Evolutionary conservation across 2,113 vertebrate species (phyloP).

Genomic region (Odocoileus hemionus): DNA sequence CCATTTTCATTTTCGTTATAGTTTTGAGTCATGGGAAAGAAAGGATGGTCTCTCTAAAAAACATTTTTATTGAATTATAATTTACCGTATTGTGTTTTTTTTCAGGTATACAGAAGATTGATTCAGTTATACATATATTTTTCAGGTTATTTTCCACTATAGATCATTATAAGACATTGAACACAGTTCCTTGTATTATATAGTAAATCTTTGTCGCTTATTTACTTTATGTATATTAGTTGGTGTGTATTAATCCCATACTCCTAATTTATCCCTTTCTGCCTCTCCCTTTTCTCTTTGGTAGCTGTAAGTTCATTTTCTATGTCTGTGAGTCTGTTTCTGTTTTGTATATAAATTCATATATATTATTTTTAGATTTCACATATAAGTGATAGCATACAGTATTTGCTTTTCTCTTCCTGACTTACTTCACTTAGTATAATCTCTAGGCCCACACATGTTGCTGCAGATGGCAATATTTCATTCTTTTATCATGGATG

Average conservation of each 20-base stretch:
- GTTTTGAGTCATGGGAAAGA: neutral
- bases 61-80: neutral
- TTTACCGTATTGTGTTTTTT: neutral
- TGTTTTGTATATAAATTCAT: neutral
- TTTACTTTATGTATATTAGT: neutral
- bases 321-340: neutral
- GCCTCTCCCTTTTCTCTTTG: neutral
- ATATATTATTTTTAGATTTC: neutral
- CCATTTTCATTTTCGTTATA: neutral
- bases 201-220: neutral
- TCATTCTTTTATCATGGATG: neutral
- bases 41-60: neutral
- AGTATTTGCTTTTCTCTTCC: neutral
- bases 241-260: neutral
- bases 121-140: neutral
- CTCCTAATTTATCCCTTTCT: neutral
- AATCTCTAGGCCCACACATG: neutral
- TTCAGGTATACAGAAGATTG: neutral
- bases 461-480: neutral
- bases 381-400: neutral
- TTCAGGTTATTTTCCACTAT: neutral
- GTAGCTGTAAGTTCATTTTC: neutral
- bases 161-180: neutral
- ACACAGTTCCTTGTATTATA: neutral
- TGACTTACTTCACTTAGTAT: neutral